phyloP scores from a whole-genome alignment of 2,113 vertebrate species.

The Ctenodactylus gundi region DNA sequence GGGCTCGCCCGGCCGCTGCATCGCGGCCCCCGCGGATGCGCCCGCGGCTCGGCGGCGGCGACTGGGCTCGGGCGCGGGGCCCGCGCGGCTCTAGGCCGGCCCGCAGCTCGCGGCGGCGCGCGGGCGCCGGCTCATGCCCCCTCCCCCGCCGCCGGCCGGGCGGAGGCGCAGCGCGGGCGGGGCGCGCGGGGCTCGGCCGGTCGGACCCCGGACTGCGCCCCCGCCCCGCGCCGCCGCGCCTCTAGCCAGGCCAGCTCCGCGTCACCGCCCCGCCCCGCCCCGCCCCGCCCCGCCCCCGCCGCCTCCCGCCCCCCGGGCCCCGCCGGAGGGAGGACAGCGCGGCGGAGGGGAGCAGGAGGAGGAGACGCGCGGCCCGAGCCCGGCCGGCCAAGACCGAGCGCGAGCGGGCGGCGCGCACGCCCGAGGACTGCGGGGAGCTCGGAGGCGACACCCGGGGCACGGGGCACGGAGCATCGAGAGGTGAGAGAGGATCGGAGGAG shows the following conservation, averaged over 20 bases:
- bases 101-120: conserved; percentile 63
- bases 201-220: conserved; percentile 74
- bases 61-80: conserved; percentile 34
- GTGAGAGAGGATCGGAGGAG: conserved; percentile 32
- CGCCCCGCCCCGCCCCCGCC: conserved; percentile 38
- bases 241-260: conserved; percentile 56
- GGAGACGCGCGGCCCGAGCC: background rate
- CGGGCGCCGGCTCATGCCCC: conserved; percentile 75
- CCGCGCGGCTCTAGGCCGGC: conserved; percentile 71
- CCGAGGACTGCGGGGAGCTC: background rate
- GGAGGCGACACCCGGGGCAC: background rate
- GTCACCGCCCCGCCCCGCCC: conserved; percentile 74
- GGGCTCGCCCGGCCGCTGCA: conserved; percentile 94
- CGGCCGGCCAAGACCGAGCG: background rate
- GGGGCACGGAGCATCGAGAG: background rate
- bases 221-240: conserved; percentile 72
- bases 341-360: background rate
- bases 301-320: conserved; percentile 45
- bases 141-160: conserved; percentile 67
- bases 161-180: conserved; percentile 72
- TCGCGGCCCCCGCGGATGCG: conserved; percentile 74
- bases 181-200: conserved; percentile 66
- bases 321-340: conserved; percentile 46
- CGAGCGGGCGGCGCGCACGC: conserved; percentile 28
- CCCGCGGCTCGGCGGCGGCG: background rate